Evolutionary conservation across 2,113 vertebrate genomes (phyloP).

Genomic region (Alaudala cheleensis): DNA sequence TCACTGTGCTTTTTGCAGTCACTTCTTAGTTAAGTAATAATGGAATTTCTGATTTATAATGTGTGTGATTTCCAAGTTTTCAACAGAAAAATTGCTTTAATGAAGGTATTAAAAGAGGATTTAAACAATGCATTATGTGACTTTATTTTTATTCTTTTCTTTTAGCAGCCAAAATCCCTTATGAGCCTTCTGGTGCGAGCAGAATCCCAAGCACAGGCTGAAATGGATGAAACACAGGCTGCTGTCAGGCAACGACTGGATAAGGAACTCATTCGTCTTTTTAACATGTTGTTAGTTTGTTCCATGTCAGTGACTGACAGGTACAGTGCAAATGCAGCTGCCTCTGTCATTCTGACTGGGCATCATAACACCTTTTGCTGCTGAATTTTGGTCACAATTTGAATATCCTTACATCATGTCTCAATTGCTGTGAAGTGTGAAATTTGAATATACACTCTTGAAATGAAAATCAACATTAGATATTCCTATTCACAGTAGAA

Average conservation of each 20-base stretch:
- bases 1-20: background rate
- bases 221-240: conserved; percentile 73
- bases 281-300: conserved; percentile 79
- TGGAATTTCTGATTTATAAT: background rate
- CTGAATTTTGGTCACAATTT: background rate
- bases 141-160: background rate
- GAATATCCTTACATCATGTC: background rate
- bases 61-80: background rate
- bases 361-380: background rate
- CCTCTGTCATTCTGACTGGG: background rate
- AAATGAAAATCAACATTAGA: background rate
- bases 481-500: background rate
- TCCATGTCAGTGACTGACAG: conserved; percentile 82
- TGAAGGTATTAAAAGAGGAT: background rate
- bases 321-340: conserved; percentile 64
- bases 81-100: background rate
- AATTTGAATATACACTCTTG: background rate
- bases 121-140: background rate
- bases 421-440: background rate
- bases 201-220: conserved; percentile 72
- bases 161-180: conserved; percentile 82
- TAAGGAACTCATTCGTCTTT: conserved; percentile 85
- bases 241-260: conserved; percentile 86
- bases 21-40: background rate
- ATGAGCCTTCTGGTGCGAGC: conserved; percentile 79